Evolutionary conservation across 2,113 vertebrate genomes (phyloP), one percentile per base, ranked within the genome.

Genomic region (Myodes glareolus): DNA sequence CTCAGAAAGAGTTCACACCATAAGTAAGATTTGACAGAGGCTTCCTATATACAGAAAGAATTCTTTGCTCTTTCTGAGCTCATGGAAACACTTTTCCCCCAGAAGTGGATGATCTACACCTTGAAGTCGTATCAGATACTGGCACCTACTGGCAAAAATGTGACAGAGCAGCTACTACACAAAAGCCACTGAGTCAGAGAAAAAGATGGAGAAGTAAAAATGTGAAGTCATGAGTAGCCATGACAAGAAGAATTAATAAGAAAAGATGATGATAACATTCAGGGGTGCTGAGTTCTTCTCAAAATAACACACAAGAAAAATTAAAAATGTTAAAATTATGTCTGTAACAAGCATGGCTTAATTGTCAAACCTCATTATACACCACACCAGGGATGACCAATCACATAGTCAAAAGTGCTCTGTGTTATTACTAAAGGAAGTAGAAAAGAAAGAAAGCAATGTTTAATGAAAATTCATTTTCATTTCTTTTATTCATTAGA

Each of bases 61-160:
- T 70, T 5, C 47, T 76, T 82, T 96, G 27, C 25, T 92, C n/a
- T 90, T 76, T 76, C 16, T 90, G 55, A 63, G 58, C 27, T 94
- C 72, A 76, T 76, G 19, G 94, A 93, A n/a, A 52, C 1, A 10
- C 80, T 68, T 88, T 29, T 67, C 89, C 93, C 96, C 96, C 93
- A 19, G 13, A 97, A 91, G 39, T 81, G 39, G 93, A 81, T 88
- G 67, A 7, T 47, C 45, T 42, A 47, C 52, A 31, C 77, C 50
- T 68, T 36, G 42, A 92, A 96, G 68, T 77, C 13, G 2, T 77
- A 77, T 78, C 72, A 82, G 42, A 97, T 77, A 93, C 95, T 97
- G 97, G 81, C 97, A 96, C 90, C 94, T 97, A 94, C 94, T 96
- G 97, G 94, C 89, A 61, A 95, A 94, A 92, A 95, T 89, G 36